phyloP scores from a whole-genome alignment of 2,797 vertebrate species.

The Prionace glauca region DNA sequence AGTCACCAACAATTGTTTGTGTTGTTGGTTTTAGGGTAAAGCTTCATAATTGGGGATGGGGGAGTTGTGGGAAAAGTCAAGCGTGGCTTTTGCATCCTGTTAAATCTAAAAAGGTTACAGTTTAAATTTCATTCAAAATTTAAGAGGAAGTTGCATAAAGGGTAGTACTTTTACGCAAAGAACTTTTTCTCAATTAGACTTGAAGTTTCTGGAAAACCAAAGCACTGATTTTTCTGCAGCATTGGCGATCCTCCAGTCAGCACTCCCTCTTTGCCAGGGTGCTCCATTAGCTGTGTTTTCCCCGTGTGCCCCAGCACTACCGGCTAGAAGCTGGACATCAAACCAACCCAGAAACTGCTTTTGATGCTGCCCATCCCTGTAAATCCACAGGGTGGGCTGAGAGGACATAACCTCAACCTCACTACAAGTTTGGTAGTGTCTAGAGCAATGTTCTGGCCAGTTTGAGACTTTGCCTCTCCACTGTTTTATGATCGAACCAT shows the following conservation, averaged over 20 bases:
- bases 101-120: neutral
- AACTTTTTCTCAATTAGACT: neutral
- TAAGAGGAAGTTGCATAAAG: neutral
- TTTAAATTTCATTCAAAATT: neutral
- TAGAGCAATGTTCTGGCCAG: neutral
- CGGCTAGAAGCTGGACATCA: neutral
- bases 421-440: too few relatives aligned
- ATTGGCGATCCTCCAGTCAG: neutral
- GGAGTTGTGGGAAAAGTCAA: too few relatives aligned
- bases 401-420: neutral
- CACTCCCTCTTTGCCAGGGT: neutral
- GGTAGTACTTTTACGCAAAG: neutral
- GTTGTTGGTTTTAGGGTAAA: conserved; percentile 2
- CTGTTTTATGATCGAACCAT: neutral
- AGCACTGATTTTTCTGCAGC: neutral
- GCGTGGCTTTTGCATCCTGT: neutral
- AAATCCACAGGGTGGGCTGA: neutral
- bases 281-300: neutral
- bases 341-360: neutral
- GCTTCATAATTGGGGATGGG: neutral
- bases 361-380: neutral
- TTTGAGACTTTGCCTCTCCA: neutral
- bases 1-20: neutral
- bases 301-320: neutral
- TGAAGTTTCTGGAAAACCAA: neutral